Evolutionary conservation across 2,888 invertebrate genomes (phyloP).

Genomic region (Eutolmus rufibarbis): DNA sequence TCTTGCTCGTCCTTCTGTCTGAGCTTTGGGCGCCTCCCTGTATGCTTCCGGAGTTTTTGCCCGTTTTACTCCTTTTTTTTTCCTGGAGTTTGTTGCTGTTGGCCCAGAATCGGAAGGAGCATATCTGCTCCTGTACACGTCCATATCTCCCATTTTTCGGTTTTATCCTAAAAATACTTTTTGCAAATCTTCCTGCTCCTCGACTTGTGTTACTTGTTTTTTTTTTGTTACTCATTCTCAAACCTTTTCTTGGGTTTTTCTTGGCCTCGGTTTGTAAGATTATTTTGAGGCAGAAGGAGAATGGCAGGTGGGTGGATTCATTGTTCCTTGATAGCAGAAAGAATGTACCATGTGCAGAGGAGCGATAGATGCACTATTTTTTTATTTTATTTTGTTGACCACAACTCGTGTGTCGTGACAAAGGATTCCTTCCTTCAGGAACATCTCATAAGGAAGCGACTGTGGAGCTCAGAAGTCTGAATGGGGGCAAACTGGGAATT

Average conservation of each 20-base stretch:
- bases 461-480: not conserved
- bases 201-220: not conserved
- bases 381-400: not conserved
- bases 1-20: not conserved
- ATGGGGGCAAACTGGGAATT: not conserved
- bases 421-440: not conserved
- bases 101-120: not conserved
- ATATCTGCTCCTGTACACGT: not conserved
- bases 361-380: conserved; percentile 4
- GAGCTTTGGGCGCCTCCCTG: not conserved
- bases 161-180: conserved; percentile 15
- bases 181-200: conserved; percentile 4
- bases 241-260: not conserved
- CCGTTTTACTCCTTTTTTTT: not conserved
- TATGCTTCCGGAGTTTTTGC: not conserved
- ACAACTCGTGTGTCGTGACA: conserved; percentile 3
- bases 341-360: conserved; percentile 7
- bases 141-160: conserved; percentile 4
- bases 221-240: not conserved
- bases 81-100: not conserved
- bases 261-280: not conserved
- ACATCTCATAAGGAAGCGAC: not conserved
- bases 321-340: conserved; percentile 1
- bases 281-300: not conserved
- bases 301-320: conserved; percentile 14